Evolutionary conservation across 2,113 vertebrate genomes (phyloP).

Genomic region (Peromyscus leucopus): DNA sequence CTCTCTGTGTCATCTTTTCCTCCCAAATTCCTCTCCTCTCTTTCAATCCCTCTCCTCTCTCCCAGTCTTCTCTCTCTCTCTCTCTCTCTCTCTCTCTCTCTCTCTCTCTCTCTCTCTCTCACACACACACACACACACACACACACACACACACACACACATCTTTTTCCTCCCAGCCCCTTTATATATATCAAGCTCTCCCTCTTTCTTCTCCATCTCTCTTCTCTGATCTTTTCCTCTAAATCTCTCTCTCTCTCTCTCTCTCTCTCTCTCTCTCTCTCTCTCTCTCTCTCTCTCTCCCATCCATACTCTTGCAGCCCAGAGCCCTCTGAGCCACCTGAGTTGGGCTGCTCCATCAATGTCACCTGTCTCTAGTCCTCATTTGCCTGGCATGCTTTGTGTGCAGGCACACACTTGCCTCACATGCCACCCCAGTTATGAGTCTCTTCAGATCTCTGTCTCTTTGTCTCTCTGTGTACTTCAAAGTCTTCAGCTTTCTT

Average conservation of each 20-base stretch:
- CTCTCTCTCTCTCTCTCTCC: not conserved
- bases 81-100: not conserved
- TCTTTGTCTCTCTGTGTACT: not conserved
- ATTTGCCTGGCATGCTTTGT: not conserved
- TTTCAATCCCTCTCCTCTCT: not conserved
- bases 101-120: not conserved
- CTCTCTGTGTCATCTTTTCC: too few species aligned
- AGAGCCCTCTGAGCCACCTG: not conserved
- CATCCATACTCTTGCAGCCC: not conserved
- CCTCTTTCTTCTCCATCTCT: not conserved
- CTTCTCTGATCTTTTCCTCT: not conserved
- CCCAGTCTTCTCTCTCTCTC: not conserved
- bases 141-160: not conserved
- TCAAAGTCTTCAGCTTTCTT: not conserved
- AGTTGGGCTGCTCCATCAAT: not conserved
- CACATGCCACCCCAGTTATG: not conserved
- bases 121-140: too few species aligned
- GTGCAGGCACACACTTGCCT: not conserved
- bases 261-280: not conserved
- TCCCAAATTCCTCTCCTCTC: not conserved
- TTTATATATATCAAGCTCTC: not conserved
- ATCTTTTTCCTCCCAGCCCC: not conserved
- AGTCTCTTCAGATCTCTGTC: not conserved
- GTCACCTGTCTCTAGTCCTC: too few species aligned
- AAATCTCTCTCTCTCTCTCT: not conserved